Evolutionary conservation across 2,797 vertebrate genomes (phyloP).

Genomic region (Poecilia gillii): DNA sequence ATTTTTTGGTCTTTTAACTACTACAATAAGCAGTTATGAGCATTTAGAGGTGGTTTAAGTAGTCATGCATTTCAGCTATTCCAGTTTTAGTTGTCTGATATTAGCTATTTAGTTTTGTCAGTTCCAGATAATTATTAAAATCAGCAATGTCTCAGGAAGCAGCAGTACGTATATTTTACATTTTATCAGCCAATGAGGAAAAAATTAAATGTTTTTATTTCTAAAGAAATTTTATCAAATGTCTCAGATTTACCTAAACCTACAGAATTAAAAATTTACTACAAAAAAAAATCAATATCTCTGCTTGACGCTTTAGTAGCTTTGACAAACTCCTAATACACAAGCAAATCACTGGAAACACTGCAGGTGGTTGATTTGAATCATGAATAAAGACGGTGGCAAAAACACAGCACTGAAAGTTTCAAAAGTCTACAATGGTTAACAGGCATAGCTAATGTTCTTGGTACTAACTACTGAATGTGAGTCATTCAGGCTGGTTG

Average conservation of each 20-base stretch:
- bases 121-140: not conserved
- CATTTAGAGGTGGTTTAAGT: not conserved
- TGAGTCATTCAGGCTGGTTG: not conserved
- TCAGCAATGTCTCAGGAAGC: not conserved
- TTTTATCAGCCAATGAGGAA: not conserved
- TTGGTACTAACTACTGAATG: not conserved
- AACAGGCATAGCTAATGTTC: not conserved
- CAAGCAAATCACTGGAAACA: not conserved
- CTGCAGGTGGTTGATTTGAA: conserved; percentile 4
- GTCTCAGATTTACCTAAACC: not conserved
- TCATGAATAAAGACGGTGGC: not conserved
- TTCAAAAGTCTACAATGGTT: not conserved
- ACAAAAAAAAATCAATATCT: not conserved
- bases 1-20: not conserved
- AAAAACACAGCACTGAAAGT: not conserved
- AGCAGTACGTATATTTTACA: not conserved
- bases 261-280: not conserved
- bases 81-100: not conserved
- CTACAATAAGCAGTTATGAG: not conserved
- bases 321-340: not conserved
- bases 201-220: not conserved
- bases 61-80: not conserved
- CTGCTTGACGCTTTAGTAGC: not conserved
- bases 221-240: not conserved
- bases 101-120: no score